These are phyloP conservation scores for Isaurus tuberculatus DNA, from an alignment of 92 coral and sea anemone genomes.

Conservation along the genomic window DNA sequence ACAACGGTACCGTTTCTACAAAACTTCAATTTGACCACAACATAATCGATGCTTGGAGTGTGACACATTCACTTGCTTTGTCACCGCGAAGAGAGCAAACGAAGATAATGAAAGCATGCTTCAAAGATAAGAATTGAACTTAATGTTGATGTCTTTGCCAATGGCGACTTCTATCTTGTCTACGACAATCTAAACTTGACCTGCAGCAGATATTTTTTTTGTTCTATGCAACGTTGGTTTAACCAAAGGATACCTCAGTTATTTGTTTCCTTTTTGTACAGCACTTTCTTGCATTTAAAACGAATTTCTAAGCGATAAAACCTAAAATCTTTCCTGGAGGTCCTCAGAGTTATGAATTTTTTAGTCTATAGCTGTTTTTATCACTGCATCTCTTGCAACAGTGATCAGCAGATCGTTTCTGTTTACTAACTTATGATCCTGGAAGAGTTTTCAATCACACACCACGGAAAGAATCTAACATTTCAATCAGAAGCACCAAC, in stretches of 20 bases:
- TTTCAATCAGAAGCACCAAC: neutral
- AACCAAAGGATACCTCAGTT: neutral
- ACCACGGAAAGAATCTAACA: neutral
- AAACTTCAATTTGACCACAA: too few relatives aligned
- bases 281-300: neutral
- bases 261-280: neutral
- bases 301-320: neutral
- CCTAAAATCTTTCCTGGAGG: neutral
- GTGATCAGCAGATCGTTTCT: neutral
- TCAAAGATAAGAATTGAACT: too few relatives aligned
- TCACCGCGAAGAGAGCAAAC: too few relatives aligned
- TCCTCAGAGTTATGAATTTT: neutral
- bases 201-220: neutral
- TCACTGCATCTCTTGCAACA: constrained; percentile 42
- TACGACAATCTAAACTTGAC: neutral
- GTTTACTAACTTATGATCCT: neutral
- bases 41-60: too few relatives aligned
- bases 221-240: neutral
- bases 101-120: too few relatives aligned
- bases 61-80: too few relatives aligned
- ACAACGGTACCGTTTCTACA: too few relatives aligned
- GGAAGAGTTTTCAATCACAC: neutral
- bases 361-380: neutral
- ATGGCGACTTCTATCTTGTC: neutral
- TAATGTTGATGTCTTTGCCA: too few relatives aligned